phyloP scores from a whole-genome alignment of 2,888 invertebrate species.

The Dyspetes luteomarginatus region DNA sequence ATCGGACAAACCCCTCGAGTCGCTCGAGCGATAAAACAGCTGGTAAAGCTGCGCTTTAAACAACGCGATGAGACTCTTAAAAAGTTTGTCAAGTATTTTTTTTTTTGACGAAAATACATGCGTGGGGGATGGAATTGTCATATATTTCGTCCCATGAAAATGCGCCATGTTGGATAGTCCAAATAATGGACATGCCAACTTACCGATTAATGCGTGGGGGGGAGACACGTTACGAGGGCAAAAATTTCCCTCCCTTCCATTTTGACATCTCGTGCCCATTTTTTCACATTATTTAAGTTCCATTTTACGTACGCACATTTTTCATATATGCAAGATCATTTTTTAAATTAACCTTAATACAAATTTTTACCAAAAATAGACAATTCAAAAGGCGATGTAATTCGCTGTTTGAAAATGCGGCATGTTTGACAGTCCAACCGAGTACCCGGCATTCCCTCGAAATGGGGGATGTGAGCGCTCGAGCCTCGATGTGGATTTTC shows the following conservation, averaged over 20 bases:
- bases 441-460: neutral
- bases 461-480: neutral
- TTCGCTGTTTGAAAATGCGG: constrained; percentile 12
- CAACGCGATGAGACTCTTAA: no score
- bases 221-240: no score
- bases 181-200: neutral
- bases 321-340: no score
- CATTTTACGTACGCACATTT: no score
- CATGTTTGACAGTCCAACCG: neutral
- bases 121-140: neutral
- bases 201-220: neutral
- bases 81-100: constrained; percentile 1
- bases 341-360: no score
- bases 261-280: no score
- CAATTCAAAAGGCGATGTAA: neutral
- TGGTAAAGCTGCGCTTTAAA: constrained; percentile 41
- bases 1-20: constrained; percentile 42
- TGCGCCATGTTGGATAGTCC: constrained; percentile 12
- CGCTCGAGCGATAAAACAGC: constrained; percentile 44
- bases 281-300: no score
- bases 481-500: no score
- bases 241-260: no score
- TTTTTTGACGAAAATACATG: constrained; percentile 6
- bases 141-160: constrained; percentile 33
- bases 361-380: no score